Evolutionary conservation across 2,888 invertebrate genomes (phyloP).

Genomic region (Anodontia alba): DNA sequence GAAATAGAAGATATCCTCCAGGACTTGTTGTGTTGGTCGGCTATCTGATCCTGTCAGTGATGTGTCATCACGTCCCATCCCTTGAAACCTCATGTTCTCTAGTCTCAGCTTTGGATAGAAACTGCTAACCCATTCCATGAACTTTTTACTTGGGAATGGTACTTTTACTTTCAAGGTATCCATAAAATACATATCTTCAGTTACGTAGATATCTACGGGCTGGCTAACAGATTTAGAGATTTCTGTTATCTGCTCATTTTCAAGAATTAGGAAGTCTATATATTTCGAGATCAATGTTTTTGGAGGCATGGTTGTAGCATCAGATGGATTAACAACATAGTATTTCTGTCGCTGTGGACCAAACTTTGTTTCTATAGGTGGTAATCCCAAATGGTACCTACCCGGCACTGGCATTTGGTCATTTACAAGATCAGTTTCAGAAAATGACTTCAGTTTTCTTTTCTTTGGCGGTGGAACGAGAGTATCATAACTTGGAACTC

Average conservation of each 20-base stretch:
- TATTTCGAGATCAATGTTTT: conserved; percentile 68
- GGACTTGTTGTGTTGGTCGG: conserved; percentile 68
- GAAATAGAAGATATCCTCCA: conserved; percentile 77
- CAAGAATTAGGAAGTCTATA: conserved; percentile 78
- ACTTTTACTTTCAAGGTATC: conserved; percentile 70
- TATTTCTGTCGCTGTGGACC: conserved; percentile 43
- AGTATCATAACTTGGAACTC: background rate
- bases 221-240: conserved; percentile 78
- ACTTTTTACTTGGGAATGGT: conserved; percentile 77
- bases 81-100: conserved; percentile 47
- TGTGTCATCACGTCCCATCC: background rate
- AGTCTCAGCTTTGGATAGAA: conserved; percentile 70
- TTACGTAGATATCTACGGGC: conserved; percentile 77
- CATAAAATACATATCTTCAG: conserved; percentile 79
- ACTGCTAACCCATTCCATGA: conserved; percentile 74
- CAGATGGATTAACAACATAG: conserved; percentile 59
- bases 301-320: conserved; percentile 40
- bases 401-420: background rate
- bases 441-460: background rate
- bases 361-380: conserved; percentile 17
- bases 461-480: background rate
- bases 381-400: conserved; percentile 22
- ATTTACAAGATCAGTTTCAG: background rate
- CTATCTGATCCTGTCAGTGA: conserved; percentile 55
- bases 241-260: conserved; percentile 81